Evolutionary conservation across 64 coral and sea anemone genomes (phyloP).

Genomic region (Pocillopora verrucosa): DNA sequence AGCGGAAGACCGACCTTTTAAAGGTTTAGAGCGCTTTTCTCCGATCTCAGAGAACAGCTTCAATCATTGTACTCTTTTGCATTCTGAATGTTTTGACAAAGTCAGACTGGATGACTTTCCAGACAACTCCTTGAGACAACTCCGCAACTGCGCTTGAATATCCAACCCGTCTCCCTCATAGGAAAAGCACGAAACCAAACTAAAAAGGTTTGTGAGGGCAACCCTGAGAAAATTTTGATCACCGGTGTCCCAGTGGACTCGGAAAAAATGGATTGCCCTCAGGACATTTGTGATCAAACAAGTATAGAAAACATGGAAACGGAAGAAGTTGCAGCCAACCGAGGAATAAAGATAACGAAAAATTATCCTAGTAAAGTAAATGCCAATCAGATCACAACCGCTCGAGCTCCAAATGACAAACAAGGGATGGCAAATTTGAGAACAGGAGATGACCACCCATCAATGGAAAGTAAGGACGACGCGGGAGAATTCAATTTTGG

Average conservation of each 20-base stretch:
- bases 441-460: neutral
- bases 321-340: neutral
- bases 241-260: neutral
- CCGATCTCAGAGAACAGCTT: neutral
- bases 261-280: neutral
- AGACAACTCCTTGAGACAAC: neutral
- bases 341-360: neutral
- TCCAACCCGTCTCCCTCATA: neutral
- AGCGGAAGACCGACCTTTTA: conserved; percentile 6
- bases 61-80: neutral
- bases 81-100: neutral
- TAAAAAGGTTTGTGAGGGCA: neutral
- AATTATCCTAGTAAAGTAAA: neutral
- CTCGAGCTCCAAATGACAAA: neutral
- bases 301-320: neutral
- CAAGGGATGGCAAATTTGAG: too few relatives aligned
- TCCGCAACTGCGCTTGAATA: too few relatives aligned
- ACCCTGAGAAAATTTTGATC: neutral
- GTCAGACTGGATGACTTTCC: neutral
- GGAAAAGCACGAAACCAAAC: neutral
- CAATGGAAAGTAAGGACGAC: neutral
- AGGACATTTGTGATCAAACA: neutral
- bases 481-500: neutral
- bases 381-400: neutral
- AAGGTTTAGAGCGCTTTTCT: neutral